Evolutionary conservation across 2,888 invertebrate genomes (phyloP), one percentile per base, ranked within the genome.

Genomic region (Hydroisotoma schaefferi): DNA sequence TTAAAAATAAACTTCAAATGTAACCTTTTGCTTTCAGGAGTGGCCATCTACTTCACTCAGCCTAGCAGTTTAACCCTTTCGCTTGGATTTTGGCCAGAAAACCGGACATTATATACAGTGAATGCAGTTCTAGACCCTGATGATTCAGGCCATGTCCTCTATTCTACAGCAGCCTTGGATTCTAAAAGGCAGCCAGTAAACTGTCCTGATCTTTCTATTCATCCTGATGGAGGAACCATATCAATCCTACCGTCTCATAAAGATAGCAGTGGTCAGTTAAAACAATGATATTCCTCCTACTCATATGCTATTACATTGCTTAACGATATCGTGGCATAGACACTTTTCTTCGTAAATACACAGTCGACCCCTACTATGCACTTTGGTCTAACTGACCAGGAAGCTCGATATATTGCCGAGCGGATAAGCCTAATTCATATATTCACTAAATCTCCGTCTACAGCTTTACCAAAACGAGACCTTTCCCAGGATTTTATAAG

Each of bases 101-200:
- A 52, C 52, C 29, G 20, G 6, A 52, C 52, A 5, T 22, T 52
- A 37, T 37, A 67, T 37, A 55, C 53, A n/a, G 57, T 60, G 15
- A 64, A 59, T 49, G 63, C 64, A 3, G 29, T 55, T 28, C 46
- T 58, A 2, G 59, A 64, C 22, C 47, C 52, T 15, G 59, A 60
- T 57, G 61, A 63, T n/a, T 48, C 43, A 23, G 64, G 62, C 2
- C 53, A 48, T 53, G 51, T 67, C 51, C 51, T 20, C 20, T 52
- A 52, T 37, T 28, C 37, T 2, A 52, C 37, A 20, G 10, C 33
- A 4, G 15, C 20, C n/a, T n/a, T n/a, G n/a, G n/a, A n/a, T n/a
- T 18, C 18, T 8, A 29, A 23, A 47, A 53, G 29, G 1, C 29
- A 27, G 28, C 25, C 28, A n/a, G 18, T 29, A 28, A 46, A 12